A percentile compares a stretch with the other conserved stretches of the same genome.
These are phyloP conservation scores for Sinotaia quadrata DNA, from an alignment of 2,888 invertebrate species.

Conservation along the genomic window DNA sequence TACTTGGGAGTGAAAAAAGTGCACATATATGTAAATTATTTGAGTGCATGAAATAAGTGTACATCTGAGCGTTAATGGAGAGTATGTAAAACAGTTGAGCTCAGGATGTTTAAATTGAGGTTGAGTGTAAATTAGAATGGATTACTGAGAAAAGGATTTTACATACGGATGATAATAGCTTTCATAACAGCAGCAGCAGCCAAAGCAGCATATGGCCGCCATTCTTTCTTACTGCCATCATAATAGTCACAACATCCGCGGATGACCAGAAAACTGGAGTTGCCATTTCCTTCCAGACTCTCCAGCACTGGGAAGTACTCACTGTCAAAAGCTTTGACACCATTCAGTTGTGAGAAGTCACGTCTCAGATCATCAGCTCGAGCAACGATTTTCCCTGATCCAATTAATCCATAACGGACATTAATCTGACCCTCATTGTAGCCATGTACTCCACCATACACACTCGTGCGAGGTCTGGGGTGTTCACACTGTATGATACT, in stretches of 20 bases:
- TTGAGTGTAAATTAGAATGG: too few relatives aligned
- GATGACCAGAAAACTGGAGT: conserved; percentile 77
- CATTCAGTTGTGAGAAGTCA: conserved; percentile 87
- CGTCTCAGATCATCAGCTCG: conserved; percentile 86
- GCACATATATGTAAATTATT: too few relatives aligned
- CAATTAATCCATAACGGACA: conserved; percentile 81
- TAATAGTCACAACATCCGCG: conserved; percentile 93
- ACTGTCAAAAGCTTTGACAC: conserved; percentile 91
- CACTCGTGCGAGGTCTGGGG: conserved; percentile 40
- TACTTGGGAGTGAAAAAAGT: too few relatives aligned
- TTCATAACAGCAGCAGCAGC: conserved; percentile 95
- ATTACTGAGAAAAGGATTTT: too few relatives aligned
- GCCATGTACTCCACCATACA: conserved; percentile 54
- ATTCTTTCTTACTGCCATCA: conserved; percentile 94
- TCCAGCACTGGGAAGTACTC: conserved; percentile 96
- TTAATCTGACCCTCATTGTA: conserved; percentile 64
- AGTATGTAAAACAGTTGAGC: too few relatives aligned
- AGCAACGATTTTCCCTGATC: conserved; percentile 86
- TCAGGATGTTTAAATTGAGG: too few relatives aligned
- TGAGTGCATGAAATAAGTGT: background rate
- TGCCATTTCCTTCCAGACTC: conserved; percentile 77
- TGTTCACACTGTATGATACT: conserved; percentile 40
- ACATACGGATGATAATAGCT: conserved; percentile 76
- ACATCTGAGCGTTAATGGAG: background rate
- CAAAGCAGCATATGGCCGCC: conserved; percentile 95